Base-by-base conservation (phyloP, 2,888 invertebrate species). In the Autographa gamma region DNA sequence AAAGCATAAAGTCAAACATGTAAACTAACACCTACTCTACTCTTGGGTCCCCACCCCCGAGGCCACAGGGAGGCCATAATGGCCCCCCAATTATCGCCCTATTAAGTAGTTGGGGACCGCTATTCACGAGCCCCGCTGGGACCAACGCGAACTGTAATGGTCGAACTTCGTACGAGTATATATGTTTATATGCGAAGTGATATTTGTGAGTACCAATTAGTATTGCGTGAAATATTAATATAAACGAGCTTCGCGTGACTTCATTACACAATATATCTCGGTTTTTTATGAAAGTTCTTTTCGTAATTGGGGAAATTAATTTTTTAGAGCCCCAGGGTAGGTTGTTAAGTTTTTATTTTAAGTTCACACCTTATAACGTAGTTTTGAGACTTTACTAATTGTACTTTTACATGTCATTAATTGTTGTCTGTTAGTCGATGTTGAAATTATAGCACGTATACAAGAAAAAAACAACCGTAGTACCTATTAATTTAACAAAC, bases 21-120 rank as follows among this genome's bases (percentile, higher is more conserved):
- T 63, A 66, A 67, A 61, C 38, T 60, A 73, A 69, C 71, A 73
- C 69, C 71, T 69, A 63, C 52, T n/a, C 71, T 31, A 68, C 69
- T 62, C 18, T 59, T 52, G 54, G 19, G 32, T 71, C 71, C 66
- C 75, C 72, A 75, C 58, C 60, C 72, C 52, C 18, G 34, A 14
- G 43, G 32, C 34, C 56, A 61, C 66, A 43, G 70, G 79, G 74
- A 69, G 76, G 79, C 73, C 66, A 87, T 91, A 91, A 93, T 93
- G 87, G 91, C 87, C 84, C 72, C 85, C 84, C 93, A 95, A 95
- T 95, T 95, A 94, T 94, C 93, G 88, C 92, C 91, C 93, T 93
- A 95, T 94, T 95, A 94, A 94, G 91, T 92, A 93, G 93, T 94
- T 93, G 88, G 86, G 91, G 89, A 85, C 86, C 86, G 84, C 87